A percentile compares a stretch with the other conserved stretches of the same genome.
phyloP scores from a whole-genome alignment of 30 jellyfish, hydroid and myxozoan species.

The Nemopilema nomurai region DNA sequence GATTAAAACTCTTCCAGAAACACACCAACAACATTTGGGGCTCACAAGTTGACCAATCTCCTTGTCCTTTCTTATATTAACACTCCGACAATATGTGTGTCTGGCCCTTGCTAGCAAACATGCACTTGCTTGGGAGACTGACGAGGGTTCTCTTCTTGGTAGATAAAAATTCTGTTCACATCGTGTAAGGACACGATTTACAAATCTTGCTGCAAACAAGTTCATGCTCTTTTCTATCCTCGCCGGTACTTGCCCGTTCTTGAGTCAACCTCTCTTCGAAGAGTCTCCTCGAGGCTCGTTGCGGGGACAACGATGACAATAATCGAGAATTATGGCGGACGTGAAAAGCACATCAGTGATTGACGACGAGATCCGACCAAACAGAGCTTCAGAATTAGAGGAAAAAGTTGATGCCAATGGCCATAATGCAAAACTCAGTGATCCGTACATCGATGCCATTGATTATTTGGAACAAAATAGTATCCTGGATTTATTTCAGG shows the following conservation, averaged over 20 bases:
- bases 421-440: neutral
- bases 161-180: neutral
- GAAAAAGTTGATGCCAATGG: neutral
- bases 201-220: neutral
- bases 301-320: slow-evolving; percentile 1
- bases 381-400: neutral
- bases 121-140: neutral
- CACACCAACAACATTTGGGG: neutral
- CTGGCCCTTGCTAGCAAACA: neutral
- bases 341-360: slow-evolving; percentile 6
- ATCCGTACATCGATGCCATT: slow-evolving; percentile 41
- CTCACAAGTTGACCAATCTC: neutral
- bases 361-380: neutral
- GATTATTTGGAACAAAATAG: slow-evolving; percentile 32
- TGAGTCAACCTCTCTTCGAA: neutral
- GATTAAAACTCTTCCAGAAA: neutral
- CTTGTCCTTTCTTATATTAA: neutral
- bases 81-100: neutral
- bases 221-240: no score
- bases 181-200: neutral
- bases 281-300: slow-evolving; percentile 19
- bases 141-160: neutral
- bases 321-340: slow-evolving; percentile 49
- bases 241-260: no score
- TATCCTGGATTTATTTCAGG: slow-evolving; percentile 35